Evolutionary conservation across 2,797 vertebrate species (phyloP), one percentile per base, ranked within the genome.

Genomic region (Myoxocephalus aenaeus): DNA sequence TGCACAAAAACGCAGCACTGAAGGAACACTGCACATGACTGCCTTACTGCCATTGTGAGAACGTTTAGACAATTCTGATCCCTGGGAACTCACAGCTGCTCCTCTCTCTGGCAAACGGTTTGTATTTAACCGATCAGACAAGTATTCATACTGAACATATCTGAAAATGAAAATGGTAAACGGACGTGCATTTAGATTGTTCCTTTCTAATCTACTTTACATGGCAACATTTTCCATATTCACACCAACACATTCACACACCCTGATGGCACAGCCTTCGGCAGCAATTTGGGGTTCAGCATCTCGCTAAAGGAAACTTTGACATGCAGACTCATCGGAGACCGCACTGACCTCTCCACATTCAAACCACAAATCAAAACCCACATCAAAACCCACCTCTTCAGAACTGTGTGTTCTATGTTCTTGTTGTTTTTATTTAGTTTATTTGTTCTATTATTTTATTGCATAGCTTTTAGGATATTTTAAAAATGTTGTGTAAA

Each of bases 1-100:
- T 57, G 25, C 73, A 77, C n/a, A 44, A 73, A 61, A 75, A 69
- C n/a, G 36, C 68, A 75, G 36, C n/a, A 36, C 20, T 15, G 34
- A 7, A 46, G 50, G 40, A 7, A 15, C 38, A 79, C 51, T 29
- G 12, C 58, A 36, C 18, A 40, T 29, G 38, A 12, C 17, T 3
- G 1, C 10, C 22, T 40, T 14, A 61, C 15, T 27, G 20, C 51
- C n/a, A 25, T 3, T 27, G 13, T 54, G 64, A 65, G 20, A 64
- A 59, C 10, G 4, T 13, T 11, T 56, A 8, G 44, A 4, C 17
- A 46, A 27, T 27, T 59, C 1, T 27, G 2, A 70, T 27, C 18
- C 20, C 44, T 14, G 32, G 2, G 5, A 56, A 59, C n/a, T 2
- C 40, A 51, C 15, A 22, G 61, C n/a, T 44, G 12, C 34, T 38